Base-by-base conservation (phyloP, 2,888 invertebrate species). In the Volucella inflata region DNA sequence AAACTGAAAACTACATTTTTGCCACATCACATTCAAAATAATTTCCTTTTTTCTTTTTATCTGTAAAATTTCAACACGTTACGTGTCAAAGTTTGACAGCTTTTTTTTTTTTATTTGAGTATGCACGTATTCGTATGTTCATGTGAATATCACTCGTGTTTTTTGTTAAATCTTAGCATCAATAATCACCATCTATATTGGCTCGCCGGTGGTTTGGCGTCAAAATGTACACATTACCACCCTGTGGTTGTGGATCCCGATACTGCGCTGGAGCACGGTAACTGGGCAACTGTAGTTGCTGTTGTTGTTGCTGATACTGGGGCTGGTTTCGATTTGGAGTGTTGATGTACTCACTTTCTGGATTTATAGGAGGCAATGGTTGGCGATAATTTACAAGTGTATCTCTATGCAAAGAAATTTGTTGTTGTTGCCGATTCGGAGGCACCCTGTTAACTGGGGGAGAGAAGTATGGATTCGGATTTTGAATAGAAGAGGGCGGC, bases 281-380 rank as follows among this genome's bases (percentile, higher is more conserved):
- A 40, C 72, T 81, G 10, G 85, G 72, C 80, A 76, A 60, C 17
- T 80, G 75, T 50, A 84, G 9, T 59, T 79, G 83, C 44, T 82
- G 81, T 10, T 17, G 67, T 53, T 12, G 87, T 59, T 59, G 87
- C 30, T 30, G 84, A 68, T 88, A 87, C 38, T 85, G 81, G 9
- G 50, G 55, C 48, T 87, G 88, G 77, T 87, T 87, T n/a, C 88
- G 88, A 60, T 72, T 76, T 4, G 80, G 87, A 76, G 80, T 75
- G 50, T 70, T 78, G 9, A 90, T 89, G 62, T 90, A 93, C 89
- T 96, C 95, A 88, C 95, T 95, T 87, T 96, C 94, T 0, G 95
- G 95, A 90, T 96, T 95, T 68, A 95, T 92, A 1, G 94, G 92
- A 0, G 96, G 95, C 62, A 95, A 91, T 4, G 95, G 95, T 57